These are phyloP conservation scores for Pygoscelis adeliae DNA, from an alignment of 2,113 vertebrate species.

Conservation along the genomic window DNA sequence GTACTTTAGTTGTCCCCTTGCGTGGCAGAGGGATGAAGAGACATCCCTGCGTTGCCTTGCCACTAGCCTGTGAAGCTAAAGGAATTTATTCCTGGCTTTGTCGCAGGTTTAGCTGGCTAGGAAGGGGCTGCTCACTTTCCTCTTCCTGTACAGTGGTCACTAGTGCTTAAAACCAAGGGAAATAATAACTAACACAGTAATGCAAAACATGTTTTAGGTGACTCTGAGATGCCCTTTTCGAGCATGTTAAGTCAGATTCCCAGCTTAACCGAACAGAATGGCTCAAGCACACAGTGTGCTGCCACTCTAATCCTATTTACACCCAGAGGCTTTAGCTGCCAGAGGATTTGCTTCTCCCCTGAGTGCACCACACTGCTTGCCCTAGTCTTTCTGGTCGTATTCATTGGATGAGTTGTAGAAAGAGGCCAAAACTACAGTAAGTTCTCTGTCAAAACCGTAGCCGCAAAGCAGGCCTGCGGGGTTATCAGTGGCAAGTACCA, in stretches of 20 bases:
- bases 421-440: background rate
- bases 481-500: rapidly evolving
- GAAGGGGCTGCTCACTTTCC: background rate
- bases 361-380: rapidly evolving
- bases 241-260: background rate
- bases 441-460: background rate
- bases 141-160: background rate
- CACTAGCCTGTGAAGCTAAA: background rate
- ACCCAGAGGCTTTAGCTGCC: background rate
- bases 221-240: background rate
- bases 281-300: background rate
- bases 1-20: background rate
- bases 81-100: background rate
- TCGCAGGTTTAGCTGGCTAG: background rate
- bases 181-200: background rate
- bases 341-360: background rate
- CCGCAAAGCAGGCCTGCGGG: background rate
- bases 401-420: background rate
- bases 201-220: background rate
- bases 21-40: background rate
- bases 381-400: background rate
- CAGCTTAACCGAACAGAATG: background rate
- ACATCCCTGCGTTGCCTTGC: background rate
- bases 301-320: background rate
- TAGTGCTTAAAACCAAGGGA: background rate